phyloP scores from a whole-genome alignment of 1,140 invertebrate species.

The Diachasma alloeum region DNA sequence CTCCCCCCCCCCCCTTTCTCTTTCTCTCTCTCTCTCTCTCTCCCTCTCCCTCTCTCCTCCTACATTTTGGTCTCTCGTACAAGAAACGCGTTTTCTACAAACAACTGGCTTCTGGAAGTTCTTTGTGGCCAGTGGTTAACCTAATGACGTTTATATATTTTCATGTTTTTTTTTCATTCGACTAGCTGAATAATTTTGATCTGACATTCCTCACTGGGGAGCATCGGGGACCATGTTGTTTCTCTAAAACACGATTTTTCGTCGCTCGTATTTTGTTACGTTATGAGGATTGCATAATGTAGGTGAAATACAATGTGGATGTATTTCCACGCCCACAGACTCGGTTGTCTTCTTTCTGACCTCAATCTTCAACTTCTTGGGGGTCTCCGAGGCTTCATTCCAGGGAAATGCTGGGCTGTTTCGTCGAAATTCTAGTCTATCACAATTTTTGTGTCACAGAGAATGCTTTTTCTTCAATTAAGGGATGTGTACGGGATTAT shows the following conservation, averaged over 20 bases:
- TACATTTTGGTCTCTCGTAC: neutral
- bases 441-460: neutral
- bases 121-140: constrained; percentile 2
- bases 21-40: neutral
- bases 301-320: neutral
- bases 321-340: neutral
- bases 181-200: neutral
- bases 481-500: too few species aligned
- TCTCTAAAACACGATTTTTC: neutral
- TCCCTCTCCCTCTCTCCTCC: neutral
- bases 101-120: constrained; percentile 1
- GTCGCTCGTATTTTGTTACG: neutral
- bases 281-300: neutral
- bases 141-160: constrained; percentile 3
- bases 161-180: neutral
- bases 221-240: neutral
- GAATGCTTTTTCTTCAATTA: too few species aligned
- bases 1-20: neutral
- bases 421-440: neutral
- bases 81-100: neutral
- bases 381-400: neutral
- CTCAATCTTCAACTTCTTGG: neutral
- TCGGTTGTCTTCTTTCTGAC: neutral
- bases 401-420: neutral
- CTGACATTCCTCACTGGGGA: neutral